Percentiles rank a stretch among this genome's conserved stretches.
These are phyloP conservation scores for Scrobipalpa costella DNA, from an alignment of 2,888 invertebrate genomes.

Conservation along the genomic window DNA sequence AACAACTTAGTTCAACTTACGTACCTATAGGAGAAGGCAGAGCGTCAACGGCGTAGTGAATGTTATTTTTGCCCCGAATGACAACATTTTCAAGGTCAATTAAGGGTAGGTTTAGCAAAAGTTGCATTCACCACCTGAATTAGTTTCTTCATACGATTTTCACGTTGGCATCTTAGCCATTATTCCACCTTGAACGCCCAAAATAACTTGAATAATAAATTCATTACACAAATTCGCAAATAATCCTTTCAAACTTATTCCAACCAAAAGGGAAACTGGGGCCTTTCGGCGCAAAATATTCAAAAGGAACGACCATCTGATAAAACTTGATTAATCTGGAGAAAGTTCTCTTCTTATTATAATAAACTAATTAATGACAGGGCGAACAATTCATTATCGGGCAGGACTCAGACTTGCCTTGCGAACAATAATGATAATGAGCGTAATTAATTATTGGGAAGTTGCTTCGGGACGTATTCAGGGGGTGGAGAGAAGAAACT, in stretches of 20 bases:
- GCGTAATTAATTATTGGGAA: slow-evolving; percentile 80
- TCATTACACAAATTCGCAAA: slow-evolving; percentile 21
- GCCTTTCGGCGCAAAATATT: slow-evolving; percentile 40
- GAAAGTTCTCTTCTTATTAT: slow-evolving; percentile 78
- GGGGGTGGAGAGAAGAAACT: slow-evolving; percentile 49
- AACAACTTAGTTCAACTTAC: too few species aligned
- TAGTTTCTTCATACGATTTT: background rate
- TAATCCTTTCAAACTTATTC: slow-evolving; percentile 22
- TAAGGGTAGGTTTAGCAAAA: too few species aligned
- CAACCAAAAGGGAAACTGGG: slow-evolving; percentile 25
- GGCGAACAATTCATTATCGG: slow-evolving; percentile 80
- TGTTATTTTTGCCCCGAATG: too few species aligned
- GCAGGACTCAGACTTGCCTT: slow-evolving; percentile 73
- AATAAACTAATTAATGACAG: slow-evolving; percentile 81
- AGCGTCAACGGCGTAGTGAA: too few species aligned
- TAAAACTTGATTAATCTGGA: slow-evolving; percentile 78
- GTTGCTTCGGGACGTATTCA: slow-evolving; percentile 77
- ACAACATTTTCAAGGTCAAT: too few species aligned
- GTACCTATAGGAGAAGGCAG: too few species aligned
- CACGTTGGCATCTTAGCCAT: too few species aligned
- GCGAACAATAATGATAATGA: slow-evolving; percentile 81
- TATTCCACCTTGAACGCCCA: background rate
- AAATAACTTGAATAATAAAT: slow-evolving; percentile 21
- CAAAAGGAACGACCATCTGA: slow-evolving; percentile 68
- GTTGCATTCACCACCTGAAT: too few species aligned